Evolutionary conservation across 2,797 vertebrate genomes (phyloP).

Genomic region (Mus caroli): DNA sequence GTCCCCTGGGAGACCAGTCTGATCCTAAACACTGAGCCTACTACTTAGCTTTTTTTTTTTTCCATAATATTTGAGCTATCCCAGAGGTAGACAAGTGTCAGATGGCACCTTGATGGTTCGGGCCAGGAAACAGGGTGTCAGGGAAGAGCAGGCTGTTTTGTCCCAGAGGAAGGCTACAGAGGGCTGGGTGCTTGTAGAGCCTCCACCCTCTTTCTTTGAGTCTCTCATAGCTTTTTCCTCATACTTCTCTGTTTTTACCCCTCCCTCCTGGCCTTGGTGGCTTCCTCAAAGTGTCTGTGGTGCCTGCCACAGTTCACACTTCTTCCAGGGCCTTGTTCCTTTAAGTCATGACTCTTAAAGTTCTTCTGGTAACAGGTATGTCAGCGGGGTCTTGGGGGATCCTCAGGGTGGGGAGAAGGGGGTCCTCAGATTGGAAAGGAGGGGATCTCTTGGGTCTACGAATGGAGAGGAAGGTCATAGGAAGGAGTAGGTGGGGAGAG

Average conservation of each 20-base stretch:
- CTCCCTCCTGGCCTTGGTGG: background rate
- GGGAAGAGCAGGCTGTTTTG: background rate
- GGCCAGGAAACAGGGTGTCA: background rate
- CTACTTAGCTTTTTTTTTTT: background rate
- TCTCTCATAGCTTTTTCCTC: background rate
- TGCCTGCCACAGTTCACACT: background rate
- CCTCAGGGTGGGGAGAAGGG: background rate
- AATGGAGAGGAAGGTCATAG: background rate
- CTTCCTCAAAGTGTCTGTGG: conserved; percentile 21
- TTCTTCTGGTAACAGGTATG: conserved; percentile 79
- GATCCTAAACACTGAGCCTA: background rate
- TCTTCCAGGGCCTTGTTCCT: background rate
- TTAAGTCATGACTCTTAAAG: conserved; percentile 50
- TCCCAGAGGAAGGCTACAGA: background rate
- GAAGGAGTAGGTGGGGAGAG: background rate
- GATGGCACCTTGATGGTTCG: background rate
- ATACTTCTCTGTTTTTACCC: conserved; percentile 68
- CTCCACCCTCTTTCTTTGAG: conserved; percentile 60
- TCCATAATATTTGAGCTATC: background rate
- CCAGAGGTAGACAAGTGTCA: background rate
- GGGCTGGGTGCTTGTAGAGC: background rate
- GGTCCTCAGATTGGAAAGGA: background rate
- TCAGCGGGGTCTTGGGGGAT: background rate
- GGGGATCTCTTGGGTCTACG: background rate
- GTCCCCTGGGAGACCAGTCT: background rate